Conservation (phyloP, 2,797 vertebrate species). For the Hypotaenidia philippensis region DNA sequence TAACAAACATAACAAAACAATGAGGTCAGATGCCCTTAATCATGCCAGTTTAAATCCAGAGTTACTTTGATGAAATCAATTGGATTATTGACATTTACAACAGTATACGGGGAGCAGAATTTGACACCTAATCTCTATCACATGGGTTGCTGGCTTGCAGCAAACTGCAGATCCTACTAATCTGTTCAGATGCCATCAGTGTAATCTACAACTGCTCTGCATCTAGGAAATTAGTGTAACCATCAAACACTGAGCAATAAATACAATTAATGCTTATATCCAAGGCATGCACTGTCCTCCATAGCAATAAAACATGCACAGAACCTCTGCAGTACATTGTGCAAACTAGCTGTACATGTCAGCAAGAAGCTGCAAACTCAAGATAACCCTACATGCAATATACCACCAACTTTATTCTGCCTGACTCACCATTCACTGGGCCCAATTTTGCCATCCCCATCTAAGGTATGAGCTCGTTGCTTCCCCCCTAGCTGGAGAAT, state of each 20-base stretch:
- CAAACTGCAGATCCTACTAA: background rate
- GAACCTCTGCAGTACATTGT: background rate
- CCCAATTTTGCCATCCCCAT: background rate
- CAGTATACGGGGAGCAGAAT: constrained; percentile 18
- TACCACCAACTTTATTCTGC: background rate
- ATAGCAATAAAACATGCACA: background rate
- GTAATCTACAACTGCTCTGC: background rate
- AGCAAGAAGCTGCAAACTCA: background rate
- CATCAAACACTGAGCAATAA: background rate
- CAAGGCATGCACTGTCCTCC: background rate
- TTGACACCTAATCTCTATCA: constrained; percentile 41
- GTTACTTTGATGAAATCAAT: constrained; percentile 46
- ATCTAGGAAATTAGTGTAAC: background rate
- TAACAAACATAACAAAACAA: constrained; percentile 51
- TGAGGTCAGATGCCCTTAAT: constrained; percentile 13
- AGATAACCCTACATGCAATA: background rate
- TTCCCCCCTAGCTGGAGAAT: background rate
- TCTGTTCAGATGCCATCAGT: constrained; percentile 3
- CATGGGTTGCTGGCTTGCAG: constrained; percentile 19
- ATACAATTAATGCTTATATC: background rate
- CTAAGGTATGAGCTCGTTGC: background rate
- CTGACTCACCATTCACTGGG: background rate
- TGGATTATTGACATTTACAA: constrained; percentile 46
- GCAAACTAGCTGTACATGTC: background rate
- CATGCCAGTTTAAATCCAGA: constrained; percentile 46